These are phyloP conservation scores for Alligator mississippiensis DNA, from an alignment of 2,113 vertebrate species.

Conservation along the genomic window DNA sequence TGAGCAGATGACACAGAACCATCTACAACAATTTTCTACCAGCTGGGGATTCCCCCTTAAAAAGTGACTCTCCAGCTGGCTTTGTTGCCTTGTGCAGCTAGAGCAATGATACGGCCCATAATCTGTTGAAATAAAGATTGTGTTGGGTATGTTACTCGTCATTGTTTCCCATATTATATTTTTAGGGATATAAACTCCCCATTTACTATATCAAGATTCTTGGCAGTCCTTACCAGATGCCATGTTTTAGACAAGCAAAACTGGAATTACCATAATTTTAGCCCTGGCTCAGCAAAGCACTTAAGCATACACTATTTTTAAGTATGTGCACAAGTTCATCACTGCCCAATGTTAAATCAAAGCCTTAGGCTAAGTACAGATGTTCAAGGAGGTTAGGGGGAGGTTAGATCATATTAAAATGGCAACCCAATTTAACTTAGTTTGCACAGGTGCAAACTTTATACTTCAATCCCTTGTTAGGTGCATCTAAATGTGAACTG, in stretches of 20 bases:
- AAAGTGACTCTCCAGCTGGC: accelerated
- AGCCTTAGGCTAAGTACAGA: too few species aligned
- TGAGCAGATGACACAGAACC: too few species aligned
- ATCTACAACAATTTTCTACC: too few species aligned
- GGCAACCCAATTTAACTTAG: too few species aligned
- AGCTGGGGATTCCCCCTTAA: not conserved
- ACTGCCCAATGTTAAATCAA: not conserved
- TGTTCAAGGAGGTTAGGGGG: too few species aligned
- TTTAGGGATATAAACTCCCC: not conserved
- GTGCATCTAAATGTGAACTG: too few species aligned
- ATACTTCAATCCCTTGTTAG: too few species aligned
- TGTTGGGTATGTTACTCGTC: accelerated
- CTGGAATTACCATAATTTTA: not conserved
- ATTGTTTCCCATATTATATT: not conserved
- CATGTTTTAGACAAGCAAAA: not conserved
- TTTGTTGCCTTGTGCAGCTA: accelerated
- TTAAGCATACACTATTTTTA: not conserved
- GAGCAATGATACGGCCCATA: not conserved
- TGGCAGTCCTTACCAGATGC: not conserved
- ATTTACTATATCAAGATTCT: not conserved
- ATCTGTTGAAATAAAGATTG: accelerated
- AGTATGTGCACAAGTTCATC: accelerated
- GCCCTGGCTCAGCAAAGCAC: not conserved
- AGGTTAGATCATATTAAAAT: too few species aligned
- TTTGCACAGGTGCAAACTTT: too few species aligned